Base-by-base conservation (phyloP, 2,888 invertebrate species). In the Philereme vetulata region DNA sequence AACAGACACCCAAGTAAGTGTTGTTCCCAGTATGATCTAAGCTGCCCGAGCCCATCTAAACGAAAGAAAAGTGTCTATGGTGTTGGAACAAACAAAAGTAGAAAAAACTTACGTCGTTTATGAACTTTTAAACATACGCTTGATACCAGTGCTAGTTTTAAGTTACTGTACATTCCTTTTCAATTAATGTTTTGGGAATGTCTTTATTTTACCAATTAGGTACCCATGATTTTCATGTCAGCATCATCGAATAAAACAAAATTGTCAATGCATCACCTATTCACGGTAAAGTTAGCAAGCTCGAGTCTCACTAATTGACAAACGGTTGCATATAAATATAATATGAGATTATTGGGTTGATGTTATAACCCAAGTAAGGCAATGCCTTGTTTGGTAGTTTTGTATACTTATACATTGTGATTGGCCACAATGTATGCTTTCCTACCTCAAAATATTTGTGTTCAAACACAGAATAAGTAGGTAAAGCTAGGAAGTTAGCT, bases 11-110 rank as follows among this genome's bases (percentile, higher is more conserved):
- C 87, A 72, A 84, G 85, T 77, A 88, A 82, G 77, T 84, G 65
- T 53, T 92, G 92, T 69, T 76, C 81, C 64, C 84, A 82, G 66
- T 90, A 88, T 72, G 90, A 88, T 68, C 77, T 92, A 51, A 86
- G 90, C 68, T 88, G 86, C 42, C 89, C 91, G 44, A 93, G 93
- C 72, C 93, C 93, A 11, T 88, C 91, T n/a, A 93, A 92, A 70
- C 81, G 90, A 70, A 88, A 85, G 78, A 90, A 86, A 68, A 83
- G 78, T 66, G 74, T 78, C 51, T 80, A 78, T 75, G 78, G 80
- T 53, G 75, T 88, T 43, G 90, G 91, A 50, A 85, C 91, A 40
- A 88, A 75, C 60, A 88, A 90, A 74, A 92, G 92, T 74, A 88
- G 78, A 73, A 86, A 78, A 65, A 92, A 90, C 69, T 81, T 93